Evolutionary conservation across 2,888 invertebrate species (phyloP), one percentile per base, ranked within the genome.

Genomic region (Rapana venosa): DNA sequence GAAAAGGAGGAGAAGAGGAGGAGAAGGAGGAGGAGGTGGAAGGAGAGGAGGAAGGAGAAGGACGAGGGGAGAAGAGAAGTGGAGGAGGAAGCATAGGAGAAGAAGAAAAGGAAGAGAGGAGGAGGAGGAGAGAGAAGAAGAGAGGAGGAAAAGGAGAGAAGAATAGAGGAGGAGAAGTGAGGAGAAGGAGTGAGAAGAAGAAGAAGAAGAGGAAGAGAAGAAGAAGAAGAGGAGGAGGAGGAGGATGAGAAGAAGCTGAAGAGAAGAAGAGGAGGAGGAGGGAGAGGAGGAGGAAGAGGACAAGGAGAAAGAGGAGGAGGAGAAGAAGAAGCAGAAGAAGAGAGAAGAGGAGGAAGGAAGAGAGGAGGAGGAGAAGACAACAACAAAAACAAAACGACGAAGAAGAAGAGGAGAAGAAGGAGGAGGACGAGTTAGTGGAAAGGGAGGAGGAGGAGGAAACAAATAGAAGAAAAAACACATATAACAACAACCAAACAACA

Each of bases 1-100:
- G 20, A 79, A 35, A 79, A 88, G 79, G 35, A 88, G 88, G 79
- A 70, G 87, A 87, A 70, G 70, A 70, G 35, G 87, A 66, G 26
- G 17, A 77, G 22, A 26, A 22, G n/a, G 32, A 32, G n/a, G 56
- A 32, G n/a, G 56, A 32, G 20, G n/a, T 17, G 20, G 85, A 85
- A 74, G 61, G 47, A 89, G 89, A 56, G 30, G 58, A 58, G n/a
- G 58, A 79, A 56, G 58, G 26, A 58, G 81, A 79, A 47, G 66
- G 30, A 30, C 6, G 30, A 30, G n/a, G 30, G n/a, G n/a, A 26
- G 26, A 77, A 26, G n/a, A 77, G 74, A 77, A 30, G 30, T 15
- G 13, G 30, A 30, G n/a, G n/a, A 77, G 13, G 13, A 77, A 30
- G 13, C 6, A 30, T 15, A 30, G 30, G n/a, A 30, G 30, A 77